Percentiles rank a stretch among this genome's conserved stretches.
Evolutionary conservation across 2,888 invertebrate species (phyloP).

Genomic region (Hirtodrosophila histrioides): DNA sequence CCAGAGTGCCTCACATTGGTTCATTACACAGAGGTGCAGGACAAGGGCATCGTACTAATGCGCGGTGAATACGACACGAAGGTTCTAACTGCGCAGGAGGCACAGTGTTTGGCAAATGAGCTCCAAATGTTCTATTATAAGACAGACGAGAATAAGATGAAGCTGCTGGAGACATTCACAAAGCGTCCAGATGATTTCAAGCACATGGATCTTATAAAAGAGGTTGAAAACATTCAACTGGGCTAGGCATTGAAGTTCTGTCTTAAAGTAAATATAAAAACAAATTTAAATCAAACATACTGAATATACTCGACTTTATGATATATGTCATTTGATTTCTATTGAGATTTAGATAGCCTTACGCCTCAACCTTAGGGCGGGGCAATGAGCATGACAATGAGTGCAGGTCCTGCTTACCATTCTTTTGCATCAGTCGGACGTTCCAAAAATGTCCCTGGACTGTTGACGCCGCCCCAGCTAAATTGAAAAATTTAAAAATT

Average conservation of each 20-base stretch:
- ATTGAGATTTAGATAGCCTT: no score
- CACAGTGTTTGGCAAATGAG: constrained; percentile 93
- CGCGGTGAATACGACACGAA: constrained; percentile 93
- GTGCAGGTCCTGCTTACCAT: no score
- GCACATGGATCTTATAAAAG: constrained; percentile 91
- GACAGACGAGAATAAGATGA: constrained; percentile 87
- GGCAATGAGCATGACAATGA: no score
- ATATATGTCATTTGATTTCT: no score
- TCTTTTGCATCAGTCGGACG: no score
- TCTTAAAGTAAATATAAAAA: constrained; percentile 15
- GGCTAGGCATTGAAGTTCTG: constrained; percentile 38
- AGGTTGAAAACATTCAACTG: constrained; percentile 88
- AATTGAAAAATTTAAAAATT: no score
- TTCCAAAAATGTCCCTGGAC: no score
- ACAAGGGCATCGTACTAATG: constrained; percentile 92
- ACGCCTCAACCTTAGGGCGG: no score
- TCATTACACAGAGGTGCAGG: constrained; percentile 90
- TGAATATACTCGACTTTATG: not conserved
- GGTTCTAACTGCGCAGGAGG: constrained; percentile 90
- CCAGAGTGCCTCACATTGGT: constrained; percentile 93
- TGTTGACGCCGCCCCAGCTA: no score
- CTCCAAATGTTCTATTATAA: constrained; percentile 92
- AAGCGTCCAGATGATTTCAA: constrained; percentile 90
- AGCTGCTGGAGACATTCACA: constrained; percentile 89
- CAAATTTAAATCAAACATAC: not conserved